Percentiles rank a stretch among this genome's conserved stretches.
Evolutionary conservation across 1,140 invertebrate genomes (phyloP).

Genomic region (Drosophila kikkawai): DNA sequence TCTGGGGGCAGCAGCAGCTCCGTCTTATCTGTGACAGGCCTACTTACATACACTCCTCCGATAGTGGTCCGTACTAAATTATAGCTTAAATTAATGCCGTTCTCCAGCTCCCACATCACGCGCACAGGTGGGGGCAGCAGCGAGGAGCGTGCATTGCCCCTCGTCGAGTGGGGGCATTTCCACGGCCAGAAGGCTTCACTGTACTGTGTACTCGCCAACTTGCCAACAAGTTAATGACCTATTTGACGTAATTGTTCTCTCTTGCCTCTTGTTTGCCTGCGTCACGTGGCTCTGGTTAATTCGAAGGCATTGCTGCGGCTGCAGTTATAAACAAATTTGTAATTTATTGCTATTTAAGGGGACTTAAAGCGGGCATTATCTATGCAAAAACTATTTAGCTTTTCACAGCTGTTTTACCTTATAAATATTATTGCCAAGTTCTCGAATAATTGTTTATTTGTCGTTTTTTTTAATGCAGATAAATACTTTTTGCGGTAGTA

Average conservation of each 20-base stretch:
- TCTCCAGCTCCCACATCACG: constrained; percentile 27
- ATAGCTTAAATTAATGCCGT: constrained; percentile 20
- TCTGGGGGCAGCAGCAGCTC: constrained; percentile 16
- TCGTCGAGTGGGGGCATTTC: constrained; percentile 4
- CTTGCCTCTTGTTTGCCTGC: constrained; percentile 43
- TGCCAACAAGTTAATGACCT: constrained; percentile 61
- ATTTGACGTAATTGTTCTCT: constrained; percentile 37
- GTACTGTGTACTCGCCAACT: constrained; percentile 12
- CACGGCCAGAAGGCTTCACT: constrained; percentile 26
- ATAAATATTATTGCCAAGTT: not conserved
- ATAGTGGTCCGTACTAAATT: constrained; percentile 22
- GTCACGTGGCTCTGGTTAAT: constrained; percentile 35
- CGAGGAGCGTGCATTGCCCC: constrained; percentile 6
- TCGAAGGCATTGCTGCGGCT: constrained; percentile 14
- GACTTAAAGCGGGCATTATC: not conserved
- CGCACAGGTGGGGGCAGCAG: constrained; percentile 4
- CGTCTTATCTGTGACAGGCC: constrained; percentile 53
- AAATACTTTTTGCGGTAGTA: not conserved
- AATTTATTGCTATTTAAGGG: constrained; percentile 20
- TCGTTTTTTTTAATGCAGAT: not conserved
- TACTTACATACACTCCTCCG: constrained; percentile 49
- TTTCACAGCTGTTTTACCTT: constrained; percentile 25
- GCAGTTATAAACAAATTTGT: constrained; percentile 12
- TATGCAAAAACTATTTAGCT: not conserved
- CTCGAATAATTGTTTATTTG: not conserved